Conservation (phyloP, 2,797 vertebrate genomes). For the Clarias pachynema region DNA sequence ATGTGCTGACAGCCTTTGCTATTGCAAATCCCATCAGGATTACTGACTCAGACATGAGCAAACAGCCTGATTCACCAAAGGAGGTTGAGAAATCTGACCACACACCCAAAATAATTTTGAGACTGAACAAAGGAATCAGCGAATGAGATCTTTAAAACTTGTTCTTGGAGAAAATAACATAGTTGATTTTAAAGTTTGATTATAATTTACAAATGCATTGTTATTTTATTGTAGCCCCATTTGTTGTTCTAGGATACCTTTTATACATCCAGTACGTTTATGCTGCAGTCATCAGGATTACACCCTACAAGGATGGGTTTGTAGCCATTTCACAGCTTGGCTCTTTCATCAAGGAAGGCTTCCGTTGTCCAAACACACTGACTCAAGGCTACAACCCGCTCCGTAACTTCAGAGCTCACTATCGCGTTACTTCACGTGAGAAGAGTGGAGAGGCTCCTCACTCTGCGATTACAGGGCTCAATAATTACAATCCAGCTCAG, state of each 20-base stretch:
- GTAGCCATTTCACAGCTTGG: constrained; percentile 72
- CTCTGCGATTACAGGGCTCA: constrained; percentile 13
- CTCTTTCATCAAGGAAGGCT: constrained; percentile 69
- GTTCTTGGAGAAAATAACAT: background rate
- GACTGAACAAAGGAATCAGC: background rate
- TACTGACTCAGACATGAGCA: background rate
- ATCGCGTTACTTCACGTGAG: constrained; percentile 72
- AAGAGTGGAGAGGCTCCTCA: constrained; percentile 34
- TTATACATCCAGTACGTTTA: constrained; percentile 77
- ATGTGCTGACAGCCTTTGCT: background rate
- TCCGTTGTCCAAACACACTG: constrained; percentile 69
- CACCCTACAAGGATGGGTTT: constrained; percentile 74
- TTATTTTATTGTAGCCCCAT: background rate
- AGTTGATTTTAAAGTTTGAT: background rate
- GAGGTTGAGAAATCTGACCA: background rate
- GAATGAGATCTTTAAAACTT: background rate
- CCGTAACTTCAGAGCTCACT: constrained; percentile 68
- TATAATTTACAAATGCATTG: background rate
- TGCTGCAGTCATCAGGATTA: constrained; percentile 69
- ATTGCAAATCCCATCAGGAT: background rate
- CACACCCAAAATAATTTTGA: background rate
- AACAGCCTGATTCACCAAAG: background rate
- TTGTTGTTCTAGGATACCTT: constrained; percentile 69
- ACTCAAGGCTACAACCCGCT: constrained; percentile 70
- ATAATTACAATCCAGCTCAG: constrained; percentile 69